Evolutionary conservation across 2,113 vertebrate species (phyloP).

Genomic region (Myrmophylax atrothorax): DNA sequence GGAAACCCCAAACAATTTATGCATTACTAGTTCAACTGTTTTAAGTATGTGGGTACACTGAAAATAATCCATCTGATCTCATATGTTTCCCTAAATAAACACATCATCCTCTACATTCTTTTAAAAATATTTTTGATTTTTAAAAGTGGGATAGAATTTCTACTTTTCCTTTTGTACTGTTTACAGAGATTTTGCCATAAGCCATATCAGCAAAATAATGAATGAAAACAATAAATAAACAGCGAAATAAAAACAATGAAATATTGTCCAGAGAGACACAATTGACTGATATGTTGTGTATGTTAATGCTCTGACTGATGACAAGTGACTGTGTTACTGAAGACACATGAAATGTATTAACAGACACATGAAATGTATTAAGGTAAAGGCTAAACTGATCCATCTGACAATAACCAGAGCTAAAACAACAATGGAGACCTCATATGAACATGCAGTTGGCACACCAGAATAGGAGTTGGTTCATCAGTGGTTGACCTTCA

Average conservation of each 20-base stretch:
- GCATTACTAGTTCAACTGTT: not conserved
- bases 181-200: not conserved
- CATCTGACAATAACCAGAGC: not conserved
- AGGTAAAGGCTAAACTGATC: not conserved
- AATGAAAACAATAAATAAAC: too few species aligned
- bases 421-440: not conserved
- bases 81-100: not conserved
- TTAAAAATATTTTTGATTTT: not conserved
- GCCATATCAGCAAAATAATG: too few species aligned
- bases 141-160: not conserved
- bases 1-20: not conserved
- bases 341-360: not conserved
- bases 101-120: rapidly evolving
- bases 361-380: not conserved
- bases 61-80: not conserved
- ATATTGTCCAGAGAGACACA: not conserved
- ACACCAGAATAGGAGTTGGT: not conserved
- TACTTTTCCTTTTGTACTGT: not conserved
- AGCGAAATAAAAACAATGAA: not conserved
- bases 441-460: rapidly evolving
- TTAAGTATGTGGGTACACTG: not conserved
- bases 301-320: not conserved
- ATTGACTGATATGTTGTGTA: not conserved
- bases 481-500: not conserved
- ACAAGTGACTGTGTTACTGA: not conserved